Evolutionary conservation across 1,140 invertebrate genomes (phyloP), one percentile per base, ranked within the genome.

Genomic region (Neelides sp.): DNA sequence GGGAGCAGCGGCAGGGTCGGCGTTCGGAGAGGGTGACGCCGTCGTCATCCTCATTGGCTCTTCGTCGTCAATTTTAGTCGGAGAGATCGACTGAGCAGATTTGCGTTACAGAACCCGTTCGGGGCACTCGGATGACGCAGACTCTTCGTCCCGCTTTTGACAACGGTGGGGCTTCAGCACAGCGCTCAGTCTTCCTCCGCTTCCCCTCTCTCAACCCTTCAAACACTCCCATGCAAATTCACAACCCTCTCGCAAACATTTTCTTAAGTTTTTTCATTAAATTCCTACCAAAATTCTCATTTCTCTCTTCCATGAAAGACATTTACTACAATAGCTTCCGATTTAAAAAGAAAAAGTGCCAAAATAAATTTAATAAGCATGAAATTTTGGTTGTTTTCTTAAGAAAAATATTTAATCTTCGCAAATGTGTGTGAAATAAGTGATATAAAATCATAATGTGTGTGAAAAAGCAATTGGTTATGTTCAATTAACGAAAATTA

Each of bases 91-190:
- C 19, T 19, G 32, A 17, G 26, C 17, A 47, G 17, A 37, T 47
- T 47, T 36, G 27, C 8, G n/a, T 8, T n/a, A n/a, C n/a, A n/a
- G n/a, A n/a, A n/a, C n/a, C n/a, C n/a, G n/a, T n/a, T n/a, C n/a
- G 42, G 42, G 28, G 26, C 34, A 20, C n/a, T 5, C 17, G 42
- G 27, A 45, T 26, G 42, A 45, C 42, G 42, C 42, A 45, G 42
- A 45, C 42, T 45, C 42, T 45, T 45, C 17, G 19, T 20, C 10
- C 23, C 7, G 22, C 8, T 45, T 19, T 45, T n/a, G n/a, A n/a
- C n/a, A n/a, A n/a, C n/a, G n/a, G n/a, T n/a, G n/a, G n/a, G n/a
- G n/a, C 19, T 32, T 27, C 27, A 17, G 12, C 1, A 30, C n/a
- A 32, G n/a, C 20, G 17, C 22, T 30, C 42, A 45, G 27, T 30